Conservation (phyloP, 2,113 vertebrate genomes). For the Apodemus sylvaticus region DNA sequence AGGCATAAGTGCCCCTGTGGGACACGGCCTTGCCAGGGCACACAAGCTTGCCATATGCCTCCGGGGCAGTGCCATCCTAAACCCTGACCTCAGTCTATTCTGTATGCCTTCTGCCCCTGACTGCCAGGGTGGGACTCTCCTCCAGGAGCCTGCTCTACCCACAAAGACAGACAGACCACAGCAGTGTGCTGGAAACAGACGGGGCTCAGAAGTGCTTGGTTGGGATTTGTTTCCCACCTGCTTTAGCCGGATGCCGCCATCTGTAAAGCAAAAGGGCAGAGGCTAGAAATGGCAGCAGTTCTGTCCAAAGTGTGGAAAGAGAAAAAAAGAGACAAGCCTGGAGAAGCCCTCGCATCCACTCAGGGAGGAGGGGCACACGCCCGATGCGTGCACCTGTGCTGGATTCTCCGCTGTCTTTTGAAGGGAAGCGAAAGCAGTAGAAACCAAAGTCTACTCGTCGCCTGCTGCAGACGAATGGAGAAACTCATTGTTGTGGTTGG, state of each 20-base stretch:
- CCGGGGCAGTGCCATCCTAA: neutral
- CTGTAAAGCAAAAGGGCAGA: neutral
- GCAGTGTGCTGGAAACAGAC: neutral
- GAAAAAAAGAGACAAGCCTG: neutral
- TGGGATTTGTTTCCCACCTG: neutral
- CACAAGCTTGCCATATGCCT: neutral
- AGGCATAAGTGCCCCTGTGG: no score
- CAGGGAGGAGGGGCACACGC: neutral
- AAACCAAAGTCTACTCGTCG: conserved; percentile 63
- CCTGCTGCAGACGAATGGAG: conserved; percentile 83
- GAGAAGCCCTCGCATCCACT: neutral
- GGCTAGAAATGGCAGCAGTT: neutral
- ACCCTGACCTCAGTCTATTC: neutral
- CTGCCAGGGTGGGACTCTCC: neutral
- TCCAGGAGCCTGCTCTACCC: neutral
- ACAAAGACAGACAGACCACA: neutral
- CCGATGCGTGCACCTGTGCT: neutral
- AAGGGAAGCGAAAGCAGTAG: conserved; percentile 17
- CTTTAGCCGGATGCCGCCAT: neutral
- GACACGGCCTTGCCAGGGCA: neutral
- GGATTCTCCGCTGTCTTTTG: conserved; percentile 30
- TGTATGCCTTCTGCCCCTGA: neutral
- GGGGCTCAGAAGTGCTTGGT: neutral
- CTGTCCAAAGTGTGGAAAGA: neutral
- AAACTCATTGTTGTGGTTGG: conserved; percentile 88